These are phyloP conservation scores for Euura saliciscinereae DNA, from an alignment of 1,140 invertebrate genomes.

Conservation along the genomic window DNA sequence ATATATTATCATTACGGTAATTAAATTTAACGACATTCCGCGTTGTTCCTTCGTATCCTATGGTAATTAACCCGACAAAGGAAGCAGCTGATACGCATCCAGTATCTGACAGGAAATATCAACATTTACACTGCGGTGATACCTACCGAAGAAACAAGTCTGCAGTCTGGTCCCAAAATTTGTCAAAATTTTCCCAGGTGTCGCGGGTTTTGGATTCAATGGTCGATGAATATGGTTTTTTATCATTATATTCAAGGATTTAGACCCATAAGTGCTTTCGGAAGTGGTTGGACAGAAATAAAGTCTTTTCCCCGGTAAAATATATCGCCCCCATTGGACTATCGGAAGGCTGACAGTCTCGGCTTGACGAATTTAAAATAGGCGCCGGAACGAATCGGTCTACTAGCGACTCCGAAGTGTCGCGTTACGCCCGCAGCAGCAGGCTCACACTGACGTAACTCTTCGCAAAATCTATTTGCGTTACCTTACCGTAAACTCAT, in stretches of 20 bases:
- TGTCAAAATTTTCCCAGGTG: no score
- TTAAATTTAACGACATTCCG: no score
- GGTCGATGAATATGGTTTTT: neutral
- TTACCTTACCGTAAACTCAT: neutral
- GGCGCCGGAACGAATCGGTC: neutral
- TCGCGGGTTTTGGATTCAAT: no score
- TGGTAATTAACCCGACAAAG: no score
- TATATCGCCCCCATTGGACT: neutral
- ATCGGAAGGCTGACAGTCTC: conserved; percentile 2
- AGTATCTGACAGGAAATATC: no score
- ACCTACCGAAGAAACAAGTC: no score
- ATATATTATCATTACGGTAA: no score
- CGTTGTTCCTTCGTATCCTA: no score
- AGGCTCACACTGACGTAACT: neutral
- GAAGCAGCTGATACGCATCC: no score
- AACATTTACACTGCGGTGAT: no score
- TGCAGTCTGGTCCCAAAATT: no score
- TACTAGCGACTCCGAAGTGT: neutral
- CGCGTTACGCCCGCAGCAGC: neutral
- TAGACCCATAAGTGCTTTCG: neutral
- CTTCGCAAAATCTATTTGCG: neutral
- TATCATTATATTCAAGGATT: neutral
- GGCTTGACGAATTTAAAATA: conserved; percentile 1
- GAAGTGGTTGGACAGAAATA: conserved; percentile 12
- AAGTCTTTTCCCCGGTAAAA: neutral